phyloP scores from a whole-genome alignment of 2,888 invertebrate species.

The Erannis defoliaria region DNA sequence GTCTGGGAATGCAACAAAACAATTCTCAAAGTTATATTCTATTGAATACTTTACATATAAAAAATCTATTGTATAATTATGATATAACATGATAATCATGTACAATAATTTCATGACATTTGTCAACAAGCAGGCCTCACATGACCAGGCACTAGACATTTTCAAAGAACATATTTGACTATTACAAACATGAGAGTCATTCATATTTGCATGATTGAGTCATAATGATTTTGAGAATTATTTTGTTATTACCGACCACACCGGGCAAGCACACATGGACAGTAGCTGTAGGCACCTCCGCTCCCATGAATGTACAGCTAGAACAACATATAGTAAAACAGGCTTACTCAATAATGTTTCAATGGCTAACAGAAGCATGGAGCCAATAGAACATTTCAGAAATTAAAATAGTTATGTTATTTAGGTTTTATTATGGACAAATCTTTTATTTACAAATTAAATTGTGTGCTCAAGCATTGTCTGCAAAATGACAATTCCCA shows the following conservation, averaged over 20 bases:
- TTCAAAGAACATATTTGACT: neutral
- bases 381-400: neutral
- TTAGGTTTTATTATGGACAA: conserved; percentile 1
- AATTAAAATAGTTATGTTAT: neutral
- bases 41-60: neutral
- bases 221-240: conserved; percentile 2
- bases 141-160: neutral
- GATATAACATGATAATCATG: neutral
- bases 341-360: neutral
- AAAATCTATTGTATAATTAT: neutral
- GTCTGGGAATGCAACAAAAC: conserved; percentile 20
- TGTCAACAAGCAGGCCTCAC: neutral
- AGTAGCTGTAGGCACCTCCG: conserved; percentile 8
- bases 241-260: conserved; percentile 5
- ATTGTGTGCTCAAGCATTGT: neutral
- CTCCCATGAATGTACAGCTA: neutral
- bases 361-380: neutral
- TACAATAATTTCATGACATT: neutral
- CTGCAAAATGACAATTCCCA: neutral
- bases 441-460: neutral
- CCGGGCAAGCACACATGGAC: neutral
- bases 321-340: neutral
- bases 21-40: conserved; percentile 5
- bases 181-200: neutral
- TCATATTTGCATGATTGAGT: too few relatives aligned